Evolutionary conservation across 2,113 vertebrate species (phyloP).

Genomic region (Leptodactylus fuscus): DNA sequence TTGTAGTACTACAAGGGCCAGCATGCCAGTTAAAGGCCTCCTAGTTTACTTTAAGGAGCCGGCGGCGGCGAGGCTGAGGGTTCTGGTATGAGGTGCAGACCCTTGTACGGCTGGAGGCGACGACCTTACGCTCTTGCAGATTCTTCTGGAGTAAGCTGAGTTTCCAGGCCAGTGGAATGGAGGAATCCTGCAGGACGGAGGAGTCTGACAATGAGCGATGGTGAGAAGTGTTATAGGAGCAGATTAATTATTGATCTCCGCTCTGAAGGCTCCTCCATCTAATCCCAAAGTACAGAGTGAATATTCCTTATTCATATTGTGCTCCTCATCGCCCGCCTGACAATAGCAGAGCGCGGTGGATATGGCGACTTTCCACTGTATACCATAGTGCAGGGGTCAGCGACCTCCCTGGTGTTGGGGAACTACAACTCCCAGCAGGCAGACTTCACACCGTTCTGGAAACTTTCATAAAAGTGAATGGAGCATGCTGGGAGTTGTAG

Average conservation of each 20-base stretch:
- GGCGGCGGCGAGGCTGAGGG: neutral
- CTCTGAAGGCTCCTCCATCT: conserved; percentile 15
- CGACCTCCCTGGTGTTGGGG: no score
- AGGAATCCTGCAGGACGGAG: neutral
- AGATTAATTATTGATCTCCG: conserved; percentile 41
- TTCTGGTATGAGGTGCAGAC: neutral
- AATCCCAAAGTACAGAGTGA: conserved; percentile 12
- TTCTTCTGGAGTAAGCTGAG: neutral
- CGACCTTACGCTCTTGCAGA: neutral
- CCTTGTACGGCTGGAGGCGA: neutral
- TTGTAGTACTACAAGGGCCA: neutral
- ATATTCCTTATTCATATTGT: neutral
- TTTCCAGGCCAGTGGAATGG: conserved; percentile 21
- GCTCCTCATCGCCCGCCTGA: neutral
- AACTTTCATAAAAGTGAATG: no score
- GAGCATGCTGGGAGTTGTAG: no score
- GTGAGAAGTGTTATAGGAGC: neutral
- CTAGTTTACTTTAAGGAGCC: neutral
- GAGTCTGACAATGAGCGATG: neutral
- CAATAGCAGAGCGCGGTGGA: neutral
- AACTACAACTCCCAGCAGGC: no score
- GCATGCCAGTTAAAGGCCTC: neutral
- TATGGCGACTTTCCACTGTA: neutral
- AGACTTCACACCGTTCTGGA: no score
- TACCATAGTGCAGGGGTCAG: neutral